These are phyloP conservation scores for Etheostoma spectabile DNA, from an alignment of 2,113 vertebrate genomes.

Conservation along the genomic window DNA sequence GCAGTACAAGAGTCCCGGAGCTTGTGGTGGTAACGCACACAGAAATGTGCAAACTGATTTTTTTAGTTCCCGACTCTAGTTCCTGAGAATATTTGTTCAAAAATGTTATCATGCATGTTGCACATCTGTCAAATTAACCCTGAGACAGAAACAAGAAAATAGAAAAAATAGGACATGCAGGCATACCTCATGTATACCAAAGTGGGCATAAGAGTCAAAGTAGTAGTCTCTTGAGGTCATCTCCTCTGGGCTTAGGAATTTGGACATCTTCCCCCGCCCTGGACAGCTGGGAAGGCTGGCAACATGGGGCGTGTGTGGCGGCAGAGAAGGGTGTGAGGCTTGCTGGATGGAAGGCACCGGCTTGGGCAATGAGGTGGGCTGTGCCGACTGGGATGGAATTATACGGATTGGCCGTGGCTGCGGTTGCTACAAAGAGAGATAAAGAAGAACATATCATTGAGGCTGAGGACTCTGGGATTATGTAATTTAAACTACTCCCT, in stretches of 20 bases:
- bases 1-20: neutral
- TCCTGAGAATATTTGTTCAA: neutral
- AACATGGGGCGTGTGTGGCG: slow-evolving; percentile 84
- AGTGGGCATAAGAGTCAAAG: slow-evolving; percentile 98
- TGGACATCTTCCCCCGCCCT: slow-evolving; percentile 94
- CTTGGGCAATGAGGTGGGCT: slow-evolving; percentile 89
- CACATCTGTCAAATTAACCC: neutral
- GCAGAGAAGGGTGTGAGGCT: slow-evolving; percentile 64
- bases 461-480: neutral
- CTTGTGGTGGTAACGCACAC: neutral
- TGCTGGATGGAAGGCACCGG: slow-evolving; percentile 89
- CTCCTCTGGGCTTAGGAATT: slow-evolving; percentile 94
- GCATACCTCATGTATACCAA: slow-evolving; percentile 97
- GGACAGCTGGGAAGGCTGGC: slow-evolving; percentile 90
- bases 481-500: neutral
- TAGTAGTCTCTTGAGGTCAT: slow-evolving; percentile 99
- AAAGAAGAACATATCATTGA: slow-evolving; percentile 21
- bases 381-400: slow-evolving; percentile 87
- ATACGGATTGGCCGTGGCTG: slow-evolving; percentile 82
- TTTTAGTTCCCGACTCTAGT: neutral
- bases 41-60: neutral
- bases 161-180: neutral
- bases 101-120: neutral
- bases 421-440: slow-evolving; percentile 59
- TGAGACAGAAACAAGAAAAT: neutral